Evolutionary conservation across 2,888 invertebrate genomes (phyloP).

Genomic region (Papilio demoleus): DNA sequence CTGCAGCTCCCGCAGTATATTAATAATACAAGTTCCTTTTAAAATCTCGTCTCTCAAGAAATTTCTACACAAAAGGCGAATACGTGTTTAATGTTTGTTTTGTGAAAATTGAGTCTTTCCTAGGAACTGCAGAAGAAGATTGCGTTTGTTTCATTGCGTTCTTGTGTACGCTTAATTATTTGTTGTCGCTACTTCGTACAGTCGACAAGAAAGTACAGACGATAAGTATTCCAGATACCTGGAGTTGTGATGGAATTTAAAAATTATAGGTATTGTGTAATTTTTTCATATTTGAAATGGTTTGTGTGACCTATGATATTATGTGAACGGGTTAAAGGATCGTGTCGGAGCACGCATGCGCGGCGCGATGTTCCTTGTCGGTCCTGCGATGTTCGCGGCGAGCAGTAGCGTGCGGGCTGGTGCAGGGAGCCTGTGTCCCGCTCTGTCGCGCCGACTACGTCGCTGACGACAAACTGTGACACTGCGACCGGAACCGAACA

Average conservation of each 20-base stretch:
- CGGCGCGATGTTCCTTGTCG: constrained; percentile 45
- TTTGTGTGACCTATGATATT: constrained; percentile 6
- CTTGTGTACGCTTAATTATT: too few species aligned
- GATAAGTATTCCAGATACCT: too few species aligned
- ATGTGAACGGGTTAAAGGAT: constrained; percentile 14
- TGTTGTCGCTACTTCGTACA: too few species aligned
- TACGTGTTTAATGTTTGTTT: neutral
- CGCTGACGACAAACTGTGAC: constrained; percentile 7
- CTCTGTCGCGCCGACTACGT: constrained; percentile 23
- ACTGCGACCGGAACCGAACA: neutral
- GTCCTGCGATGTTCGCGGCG: constrained; percentile 51
- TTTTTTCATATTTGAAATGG: neutral
- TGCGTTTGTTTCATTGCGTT: too few species aligned
- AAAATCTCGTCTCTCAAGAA: neutral
- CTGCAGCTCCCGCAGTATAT: neutral
- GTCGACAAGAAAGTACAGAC: too few species aligned
- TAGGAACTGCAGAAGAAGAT: too few species aligned
- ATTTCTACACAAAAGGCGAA: neutral
- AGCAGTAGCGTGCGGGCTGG: constrained; percentile 56
- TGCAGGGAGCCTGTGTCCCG: constrained; percentile 45
- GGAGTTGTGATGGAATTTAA: too few species aligned
- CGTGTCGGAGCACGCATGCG: constrained; percentile 57
- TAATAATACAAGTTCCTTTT: neutral
- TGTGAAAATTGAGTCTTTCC: neutral
- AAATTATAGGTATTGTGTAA: too few species aligned